Percentiles rank a stretch among this genome's conserved stretches.
phyloP scores from a whole-genome alignment of 2,888 invertebrate genomes.

The Sinelater perroti region DNA sequence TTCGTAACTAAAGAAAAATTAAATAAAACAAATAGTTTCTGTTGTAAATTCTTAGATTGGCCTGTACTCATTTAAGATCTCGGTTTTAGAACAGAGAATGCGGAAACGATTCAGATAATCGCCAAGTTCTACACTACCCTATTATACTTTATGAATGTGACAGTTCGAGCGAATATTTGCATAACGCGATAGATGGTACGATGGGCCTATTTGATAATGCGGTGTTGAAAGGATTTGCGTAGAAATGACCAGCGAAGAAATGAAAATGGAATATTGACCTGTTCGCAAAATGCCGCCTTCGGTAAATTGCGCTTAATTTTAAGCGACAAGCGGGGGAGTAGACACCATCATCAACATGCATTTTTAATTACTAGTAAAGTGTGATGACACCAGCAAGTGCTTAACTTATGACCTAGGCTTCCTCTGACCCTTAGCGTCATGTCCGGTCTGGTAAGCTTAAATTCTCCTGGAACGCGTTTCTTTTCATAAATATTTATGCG shows the following conservation, averaged over 20 bases:
- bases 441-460: slow-evolving; percentile 55
- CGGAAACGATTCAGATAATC: slow-evolving; percentile 14
- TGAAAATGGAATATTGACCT: too few relatives aligned
- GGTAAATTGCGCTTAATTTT: too few relatives aligned
- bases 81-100: slow-evolving; percentile 9
- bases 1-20: too few relatives aligned
- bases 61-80: not conserved
- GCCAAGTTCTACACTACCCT: not conserved
- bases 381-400: slow-evolving; percentile 54
- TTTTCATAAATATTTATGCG: slow-evolving; percentile 28
- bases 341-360: slow-evolving; percentile 18
- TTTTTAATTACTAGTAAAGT: slow-evolving; percentile 36
- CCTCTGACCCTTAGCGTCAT: slow-evolving; percentile 57
- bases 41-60: not conserved
- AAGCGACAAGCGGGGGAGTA: slow-evolving; percentile 1
- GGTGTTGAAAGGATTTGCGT: slow-evolving; percentile 8
- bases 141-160: slow-evolving; percentile 14
- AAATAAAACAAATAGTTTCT: not conserved
- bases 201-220: slow-evolving; percentile 15
- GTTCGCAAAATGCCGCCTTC: too few relatives aligned
- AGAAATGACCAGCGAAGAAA: too few relatives aligned
- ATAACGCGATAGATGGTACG: slow-evolving; percentile 10
- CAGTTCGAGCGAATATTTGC: slow-evolving; percentile 8
- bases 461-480: slow-evolving; percentile 36
- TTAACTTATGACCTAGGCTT: slow-evolving; percentile 56